phyloP scores from a whole-genome alignment of 2,888 invertebrate genomes.

The Zeuzera pyrina region DNA sequence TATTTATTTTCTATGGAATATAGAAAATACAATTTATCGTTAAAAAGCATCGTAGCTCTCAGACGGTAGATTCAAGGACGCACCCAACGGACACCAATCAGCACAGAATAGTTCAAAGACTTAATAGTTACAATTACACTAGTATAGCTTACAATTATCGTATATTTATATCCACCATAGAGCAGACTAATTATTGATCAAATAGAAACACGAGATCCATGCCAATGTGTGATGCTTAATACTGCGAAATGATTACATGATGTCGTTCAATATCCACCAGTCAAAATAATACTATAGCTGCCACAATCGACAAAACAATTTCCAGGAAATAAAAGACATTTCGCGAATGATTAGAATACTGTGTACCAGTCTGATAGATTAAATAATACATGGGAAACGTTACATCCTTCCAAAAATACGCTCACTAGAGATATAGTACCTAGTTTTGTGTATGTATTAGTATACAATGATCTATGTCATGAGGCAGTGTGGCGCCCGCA shows the following conservation, averaged over 20 bases:
- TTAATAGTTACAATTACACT: constrained; percentile 46
- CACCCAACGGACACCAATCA: constrained; percentile 31
- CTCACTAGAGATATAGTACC: constrained; percentile 40
- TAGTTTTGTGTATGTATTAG: constrained; percentile 40
- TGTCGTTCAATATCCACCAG: constrained; percentile 22
- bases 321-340: constrained; percentile 13
- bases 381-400: constrained; percentile 44
- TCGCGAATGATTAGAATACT: constrained; percentile 35
- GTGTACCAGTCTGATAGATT: constrained; percentile 44
- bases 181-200: constrained; percentile 46
- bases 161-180: constrained; percentile 67
- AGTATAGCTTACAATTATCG: constrained; percentile 57
- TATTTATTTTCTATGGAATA: no score
- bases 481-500: constrained; percentile 23
- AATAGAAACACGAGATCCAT: constrained; percentile 54
- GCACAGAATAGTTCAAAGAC: constrained; percentile 58
- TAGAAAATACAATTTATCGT: no score
- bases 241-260: constrained; percentile 55
- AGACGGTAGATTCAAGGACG: no score
- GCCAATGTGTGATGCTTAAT: constrained; percentile 52
- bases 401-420: constrained; percentile 57
- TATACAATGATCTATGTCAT: constrained; percentile 60
- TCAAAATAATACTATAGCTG: constrained; percentile 43
- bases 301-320: constrained; percentile 17
- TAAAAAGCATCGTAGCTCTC: no score